A percentile compares a stretch with the other conserved stretches of the same genome.
Conservation (phyloP, 2,888 invertebrate species). For the Phaedon cochleariae region DNA sequence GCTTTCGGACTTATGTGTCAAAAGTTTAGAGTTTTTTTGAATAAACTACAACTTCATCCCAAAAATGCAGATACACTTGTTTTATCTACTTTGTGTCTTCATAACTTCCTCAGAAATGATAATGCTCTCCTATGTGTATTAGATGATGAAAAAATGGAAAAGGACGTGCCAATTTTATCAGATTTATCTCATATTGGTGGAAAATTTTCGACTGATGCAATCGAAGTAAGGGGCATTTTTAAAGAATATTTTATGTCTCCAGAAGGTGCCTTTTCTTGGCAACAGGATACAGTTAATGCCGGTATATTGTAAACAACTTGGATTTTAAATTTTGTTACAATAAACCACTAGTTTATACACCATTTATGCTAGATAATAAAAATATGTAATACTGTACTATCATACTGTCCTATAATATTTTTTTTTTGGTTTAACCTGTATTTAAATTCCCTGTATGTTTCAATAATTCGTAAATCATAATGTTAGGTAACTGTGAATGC, state of each 20-base stretch:
- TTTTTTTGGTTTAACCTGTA: too few species aligned
- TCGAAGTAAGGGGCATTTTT: slow-evolving; percentile 24
- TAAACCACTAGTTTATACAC: neutral
- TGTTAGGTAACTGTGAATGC: too few species aligned
- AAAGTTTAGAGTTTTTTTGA: neutral
- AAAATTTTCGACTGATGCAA: slow-evolving; percentile 25
- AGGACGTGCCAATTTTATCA: slow-evolving; percentile 20
- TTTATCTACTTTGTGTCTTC: slow-evolving; percentile 19
- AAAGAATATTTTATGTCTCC: slow-evolving; percentile 29
- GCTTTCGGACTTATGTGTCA: neutral
- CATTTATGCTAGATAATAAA: neutral
- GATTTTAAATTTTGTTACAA: slow-evolving; percentile 1
- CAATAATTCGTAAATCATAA: too few species aligned
- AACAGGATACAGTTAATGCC: slow-evolving; percentile 25
- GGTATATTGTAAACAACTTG: slow-evolving; percentile 12
- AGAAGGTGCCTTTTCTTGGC: slow-evolving; percentile 28
- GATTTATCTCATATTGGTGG: slow-evolving; percentile 28
- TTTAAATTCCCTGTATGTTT: too few species aligned
- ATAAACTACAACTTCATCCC: neutral
- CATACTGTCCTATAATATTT: neutral
- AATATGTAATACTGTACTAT: slow-evolving; percentile 5
- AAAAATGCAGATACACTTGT: neutral
- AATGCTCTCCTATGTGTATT: slow-evolving; percentile 17
- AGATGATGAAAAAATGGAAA: slow-evolving; percentile 29
- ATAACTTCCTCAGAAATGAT: slow-evolving; percentile 23